phyloP scores from a whole-genome alignment of 2,113 vertebrate genomes.

The Anguilla rostrata region DNA sequence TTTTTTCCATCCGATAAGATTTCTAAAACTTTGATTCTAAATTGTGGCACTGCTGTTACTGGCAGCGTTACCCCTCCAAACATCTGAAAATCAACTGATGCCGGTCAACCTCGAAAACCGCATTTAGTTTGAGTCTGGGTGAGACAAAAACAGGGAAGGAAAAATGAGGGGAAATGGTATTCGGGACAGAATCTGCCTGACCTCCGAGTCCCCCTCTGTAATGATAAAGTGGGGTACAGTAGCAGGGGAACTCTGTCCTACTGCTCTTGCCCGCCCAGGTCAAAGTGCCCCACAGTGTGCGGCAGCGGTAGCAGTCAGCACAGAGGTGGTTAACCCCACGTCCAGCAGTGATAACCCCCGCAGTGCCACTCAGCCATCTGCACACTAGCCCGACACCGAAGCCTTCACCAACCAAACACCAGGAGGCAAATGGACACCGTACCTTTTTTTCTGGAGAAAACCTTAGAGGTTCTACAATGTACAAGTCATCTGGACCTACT shows the following conservation, averaged over 20 bases:
- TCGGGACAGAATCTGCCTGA: not conserved
- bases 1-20: not conserved
- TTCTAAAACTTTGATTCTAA: not conserved
- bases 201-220: not conserved
- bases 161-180: not conserved
- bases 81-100: too few relatives aligned
- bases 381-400: conserved; percentile 10
- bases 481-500: conserved; percentile 95
- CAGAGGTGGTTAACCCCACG: conserved; percentile 41
- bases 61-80: too few relatives aligned
- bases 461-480: conserved; percentile 97
- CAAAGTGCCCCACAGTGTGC: not conserved
- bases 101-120: too few relatives aligned
- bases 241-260: not conserved
- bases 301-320: conserved; percentile 21
- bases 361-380: not conserved
- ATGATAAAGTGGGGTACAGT: not conserved
- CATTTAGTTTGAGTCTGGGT: not conserved
- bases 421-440: conserved; percentile 60
- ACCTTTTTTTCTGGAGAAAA: conserved; percentile 99
- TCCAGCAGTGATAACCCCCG: not conserved
- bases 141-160: not conserved
- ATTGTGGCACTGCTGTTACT: not conserved
- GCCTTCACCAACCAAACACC: conserved; percentile 30
- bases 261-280: not conserved